Conservation (phyloP, 37 sponge, comb jelly and placozoan species). For the Haliclona indistincta region DNA sequence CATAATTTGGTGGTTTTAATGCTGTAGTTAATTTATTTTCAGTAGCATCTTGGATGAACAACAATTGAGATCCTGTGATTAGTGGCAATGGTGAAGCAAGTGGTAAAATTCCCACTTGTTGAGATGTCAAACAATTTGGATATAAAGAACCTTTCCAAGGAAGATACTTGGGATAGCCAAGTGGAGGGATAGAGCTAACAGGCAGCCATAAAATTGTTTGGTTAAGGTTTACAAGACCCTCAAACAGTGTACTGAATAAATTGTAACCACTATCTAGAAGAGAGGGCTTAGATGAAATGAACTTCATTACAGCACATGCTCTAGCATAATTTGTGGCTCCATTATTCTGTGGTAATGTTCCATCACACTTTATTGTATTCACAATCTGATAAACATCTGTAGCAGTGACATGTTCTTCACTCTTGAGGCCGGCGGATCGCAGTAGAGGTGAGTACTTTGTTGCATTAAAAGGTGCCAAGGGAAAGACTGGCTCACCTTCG, state of each 20-base stretch:
- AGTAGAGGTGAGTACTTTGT: not conserved
- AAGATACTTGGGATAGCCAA: conserved; percentile 12
- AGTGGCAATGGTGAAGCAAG: not conserved
- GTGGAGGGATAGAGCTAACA: conserved; percentile 6
- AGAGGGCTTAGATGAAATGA: conserved; percentile 6
- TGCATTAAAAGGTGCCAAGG: conserved; percentile 13
- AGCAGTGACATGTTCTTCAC: not conserved
- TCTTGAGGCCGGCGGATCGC: not conserved
- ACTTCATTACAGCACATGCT: conserved; percentile 36
- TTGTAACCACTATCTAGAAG: not conserved
- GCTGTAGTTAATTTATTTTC: not conserved
- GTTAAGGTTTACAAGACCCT: not conserved
- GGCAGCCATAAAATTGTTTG: conserved; percentile 20
- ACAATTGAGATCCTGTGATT: not conserved
- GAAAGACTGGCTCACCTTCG: conserved; percentile 51
- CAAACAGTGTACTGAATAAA: not conserved
- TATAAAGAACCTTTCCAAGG: conserved; percentile 29
- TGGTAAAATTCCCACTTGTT: too few relatives aligned
- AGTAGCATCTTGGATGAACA: not conserved
- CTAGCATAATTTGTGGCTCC: conserved; percentile 9
- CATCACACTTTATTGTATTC: conserved; percentile 9
- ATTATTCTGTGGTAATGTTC: not conserved
- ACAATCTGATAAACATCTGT: conserved; percentile 23
- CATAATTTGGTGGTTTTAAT: not conserved
- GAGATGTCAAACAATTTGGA: not conserved